Evolutionary conservation across 2,113 vertebrate species (phyloP), one percentile per base, ranked within the genome.

Genomic region (Carollia perspicillata): DNA sequence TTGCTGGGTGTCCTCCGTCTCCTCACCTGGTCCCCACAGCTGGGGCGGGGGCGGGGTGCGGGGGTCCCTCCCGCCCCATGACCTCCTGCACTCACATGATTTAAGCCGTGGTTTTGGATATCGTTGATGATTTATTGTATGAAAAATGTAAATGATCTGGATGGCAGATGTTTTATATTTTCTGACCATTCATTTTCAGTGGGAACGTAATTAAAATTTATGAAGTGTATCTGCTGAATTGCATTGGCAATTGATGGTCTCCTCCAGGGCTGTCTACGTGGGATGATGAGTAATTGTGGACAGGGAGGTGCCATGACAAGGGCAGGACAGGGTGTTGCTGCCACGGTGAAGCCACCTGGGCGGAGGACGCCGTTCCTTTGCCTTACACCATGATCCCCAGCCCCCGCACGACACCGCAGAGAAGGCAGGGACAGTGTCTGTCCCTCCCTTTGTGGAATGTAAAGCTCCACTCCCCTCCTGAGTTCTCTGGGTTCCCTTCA

Each of bases 121-220:
- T 98, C 99, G 99, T 98, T 98, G 98, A 98, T 99, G 99, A 99
- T 99, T 99, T 99, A 99, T 99, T 98, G 98, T 98, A 99, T 69
- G 94, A 99, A 99, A 98, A 99, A 99, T 99, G 98, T 99, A 99
- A 99, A 99, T 99, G 99, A 99, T 99, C 99, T 99, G 98, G 98
- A 98, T 99, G 99, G 99, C 99, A 99, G 99, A 99, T 99, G 99
- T 99, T 99, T 99, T 99, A 99, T 99, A 99, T 99, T 99, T 99
- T 99, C 99, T 99, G 99, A 99, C 99, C 99, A 99, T 99, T 99
- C 99, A 99, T 99, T 99, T 99, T 99, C 99, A 98, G 98, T 98
- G 98, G 98, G 98, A 98, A 99, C 98, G 98, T 99, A 99, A 99
- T 99, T 99, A 99, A 99, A 99, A 99, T 99, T 99, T 99, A 99